These are phyloP conservation scores for Crocallis elinguaria DNA, from an alignment of 2,888 invertebrate species.

Conservation along the genomic window DNA sequence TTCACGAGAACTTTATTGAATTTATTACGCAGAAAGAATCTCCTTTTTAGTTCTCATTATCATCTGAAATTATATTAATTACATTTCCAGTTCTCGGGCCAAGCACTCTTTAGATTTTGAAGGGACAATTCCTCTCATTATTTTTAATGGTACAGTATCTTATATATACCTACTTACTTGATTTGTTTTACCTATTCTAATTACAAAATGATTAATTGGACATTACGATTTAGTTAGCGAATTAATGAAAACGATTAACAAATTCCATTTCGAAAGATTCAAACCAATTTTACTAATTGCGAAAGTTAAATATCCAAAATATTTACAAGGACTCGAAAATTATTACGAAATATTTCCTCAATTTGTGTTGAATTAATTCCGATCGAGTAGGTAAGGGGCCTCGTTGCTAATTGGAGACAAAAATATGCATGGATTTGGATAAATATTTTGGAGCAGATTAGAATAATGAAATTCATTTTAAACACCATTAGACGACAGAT, in stretches of 20 bases:
- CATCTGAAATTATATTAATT: conserved; percentile 20
- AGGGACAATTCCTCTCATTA: conserved; percentile 37
- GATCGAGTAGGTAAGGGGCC: conserved; percentile 34
- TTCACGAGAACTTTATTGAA: conserved; percentile 21
- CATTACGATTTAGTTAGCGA: conserved; percentile 43
- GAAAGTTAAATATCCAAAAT: conserved; percentile 47
- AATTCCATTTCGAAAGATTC: conserved; percentile 44
- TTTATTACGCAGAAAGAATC: conserved; percentile 15
- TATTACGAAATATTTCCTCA: conserved; percentile 45
- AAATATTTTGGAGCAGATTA: conserved; percentile 20
- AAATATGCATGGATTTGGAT: conserved; percentile 31
- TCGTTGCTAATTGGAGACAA: conserved; percentile 37
- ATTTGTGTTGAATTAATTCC: conserved; percentile 43
- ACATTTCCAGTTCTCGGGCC: conserved; percentile 11
- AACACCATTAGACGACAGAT: conserved; percentile 1
- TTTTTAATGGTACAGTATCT: conserved; percentile 35
- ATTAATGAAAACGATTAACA: conserved; percentile 42
- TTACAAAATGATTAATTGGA: conserved; percentile 39
- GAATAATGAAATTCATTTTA: conserved; percentile 10
- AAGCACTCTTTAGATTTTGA: conserved; percentile 7
- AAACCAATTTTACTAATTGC: conserved; percentile 45
- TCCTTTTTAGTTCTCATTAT: conserved; percentile 21
- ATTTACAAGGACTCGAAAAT: conserved; percentile 38
- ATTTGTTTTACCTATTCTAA: conserved; percentile 33
- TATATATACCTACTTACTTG: conserved; percentile 26